These are phyloP conservation scores for Heterotilapia buettikoferi DNA, from an alignment of 2,113 vertebrate genomes.

Conservation along the genomic window DNA sequence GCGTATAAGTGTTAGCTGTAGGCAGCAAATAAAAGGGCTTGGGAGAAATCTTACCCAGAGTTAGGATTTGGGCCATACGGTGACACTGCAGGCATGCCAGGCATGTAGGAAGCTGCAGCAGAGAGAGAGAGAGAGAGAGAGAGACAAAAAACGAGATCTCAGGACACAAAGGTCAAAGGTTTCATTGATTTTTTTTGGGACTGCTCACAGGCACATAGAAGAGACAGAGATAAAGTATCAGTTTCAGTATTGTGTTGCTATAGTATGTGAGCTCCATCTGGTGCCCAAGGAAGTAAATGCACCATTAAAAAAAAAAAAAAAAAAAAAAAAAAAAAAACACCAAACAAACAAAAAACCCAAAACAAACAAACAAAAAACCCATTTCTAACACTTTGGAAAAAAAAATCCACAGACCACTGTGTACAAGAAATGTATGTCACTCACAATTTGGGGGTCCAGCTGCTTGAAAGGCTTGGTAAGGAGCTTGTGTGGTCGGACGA, in stretches of 20 bases:
- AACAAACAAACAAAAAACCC: not conserved
- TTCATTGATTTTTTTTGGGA: not conserved
- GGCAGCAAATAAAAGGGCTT: not conserved
- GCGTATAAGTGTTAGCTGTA: not conserved
- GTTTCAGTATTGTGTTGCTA: not conserved
- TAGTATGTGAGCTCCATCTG: conserved; percentile 52
- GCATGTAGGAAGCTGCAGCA: conserved; percentile 88
- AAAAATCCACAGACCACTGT: not conserved
- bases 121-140: conserved; percentile 18
- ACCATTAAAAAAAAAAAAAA: not conserved
- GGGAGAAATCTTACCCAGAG: conserved; percentile 76
- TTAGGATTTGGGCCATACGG: conserved; percentile 83
- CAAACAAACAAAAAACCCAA: rapidly evolving
- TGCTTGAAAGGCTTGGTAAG: conserved; percentile 87
- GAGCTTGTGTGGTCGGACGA: conserved; percentile 82
- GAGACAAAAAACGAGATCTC: not conserved
- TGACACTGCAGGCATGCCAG: conserved; percentile 84
- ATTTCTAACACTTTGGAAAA: not conserved
- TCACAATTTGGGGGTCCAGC: conserved; percentile 92
- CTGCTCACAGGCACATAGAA: rapidly evolving
- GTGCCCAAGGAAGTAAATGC: conserved; percentile 1
- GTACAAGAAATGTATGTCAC: conserved; percentile 19
- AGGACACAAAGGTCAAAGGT: not conserved
- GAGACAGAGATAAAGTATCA: not conserved
- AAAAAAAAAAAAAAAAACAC: not conserved